Evolutionary conservation across 2,113 vertebrate species (phyloP).

Genomic region (Fulica atra): DNA sequence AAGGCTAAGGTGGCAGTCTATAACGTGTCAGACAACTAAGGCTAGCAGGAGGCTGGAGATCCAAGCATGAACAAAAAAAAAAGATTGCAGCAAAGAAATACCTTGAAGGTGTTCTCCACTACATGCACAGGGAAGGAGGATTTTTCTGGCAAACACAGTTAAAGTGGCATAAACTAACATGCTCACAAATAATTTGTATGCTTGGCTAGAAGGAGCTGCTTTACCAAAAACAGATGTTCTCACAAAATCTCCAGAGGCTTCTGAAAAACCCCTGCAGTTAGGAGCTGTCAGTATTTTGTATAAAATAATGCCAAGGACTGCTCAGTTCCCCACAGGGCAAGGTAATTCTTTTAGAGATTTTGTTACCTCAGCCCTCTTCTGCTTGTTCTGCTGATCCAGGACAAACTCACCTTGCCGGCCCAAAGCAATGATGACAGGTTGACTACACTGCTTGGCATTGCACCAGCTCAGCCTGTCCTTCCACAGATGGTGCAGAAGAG

Average conservation of each 20-base stretch:
- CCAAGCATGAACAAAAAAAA: background rate
- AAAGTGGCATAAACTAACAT: background rate
- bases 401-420: conserved; percentile 2
- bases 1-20: background rate
- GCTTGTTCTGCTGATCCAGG: background rate
- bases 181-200: background rate
- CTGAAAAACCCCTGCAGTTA: conserved; percentile 33
- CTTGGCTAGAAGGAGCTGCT: background rate
- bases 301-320: conserved; percentile 8
- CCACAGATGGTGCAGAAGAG: background rate
- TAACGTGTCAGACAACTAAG: background rate
- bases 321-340: background rate
- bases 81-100: background rate
- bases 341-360: background rate
- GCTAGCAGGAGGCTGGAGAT: background rate
- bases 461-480: conserved; percentile 20
- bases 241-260: conserved; percentile 23
- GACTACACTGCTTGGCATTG: background rate
- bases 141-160: background rate
- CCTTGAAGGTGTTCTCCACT: background rate
- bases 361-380: background rate
- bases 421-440: background rate
- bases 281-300: background rate
- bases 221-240: conserved; percentile 16
- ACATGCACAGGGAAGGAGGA: background rate